A percentile compares a stretch with the other conserved stretches of the same genome.
These are phyloP conservation scores for Synanthedon vespiformis DNA, from an alignment of 2,888 invertebrate genomes.

Conservation along the genomic window DNA sequence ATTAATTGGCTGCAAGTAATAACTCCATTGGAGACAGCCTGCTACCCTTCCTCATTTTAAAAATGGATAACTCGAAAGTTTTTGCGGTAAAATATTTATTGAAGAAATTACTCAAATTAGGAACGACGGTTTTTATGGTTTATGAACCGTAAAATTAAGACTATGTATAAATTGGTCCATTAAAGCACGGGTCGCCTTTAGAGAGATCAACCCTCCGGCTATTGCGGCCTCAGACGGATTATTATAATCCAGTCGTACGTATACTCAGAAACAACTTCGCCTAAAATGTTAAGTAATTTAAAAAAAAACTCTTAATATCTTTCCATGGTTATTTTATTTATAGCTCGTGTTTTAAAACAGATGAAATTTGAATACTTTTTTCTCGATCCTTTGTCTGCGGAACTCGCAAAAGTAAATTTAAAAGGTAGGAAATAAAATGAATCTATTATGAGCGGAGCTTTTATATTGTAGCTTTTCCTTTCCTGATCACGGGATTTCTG, in stretches of 20 bases:
- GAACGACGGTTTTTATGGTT: not conserved
- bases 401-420: not conserved
- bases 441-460: too few relatives aligned
- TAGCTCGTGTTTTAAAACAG: slow-evolving; percentile 4
- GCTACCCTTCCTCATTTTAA: too few relatives aligned
- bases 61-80: too few relatives aligned
- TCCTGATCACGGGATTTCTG: too few relatives aligned
- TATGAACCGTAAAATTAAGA: not conserved
- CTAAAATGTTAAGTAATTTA: not conserved
- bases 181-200: slow-evolving; percentile 2
- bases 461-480: too few relatives aligned
- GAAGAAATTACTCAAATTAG: not conserved
- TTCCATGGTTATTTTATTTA: slow-evolving; percentile 4
- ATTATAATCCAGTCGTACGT: not conserved
- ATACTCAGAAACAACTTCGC: not conserved
- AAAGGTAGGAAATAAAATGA: too few relatives aligned
- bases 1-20: too few relatives aligned
- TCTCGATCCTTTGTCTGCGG: not conserved
- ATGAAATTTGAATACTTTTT: slow-evolving; percentile 4
- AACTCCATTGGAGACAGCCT: too few relatives aligned
- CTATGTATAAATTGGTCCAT: not conserved
- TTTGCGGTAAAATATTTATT: too few relatives aligned
- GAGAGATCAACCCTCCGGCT: slow-evolving; percentile 4
- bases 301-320: slow-evolving; percentile 2
- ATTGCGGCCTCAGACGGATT: not conserved